phyloP scores from a whole-genome alignment of 2,888 invertebrate species.

The Torymus tubicola region DNA sequence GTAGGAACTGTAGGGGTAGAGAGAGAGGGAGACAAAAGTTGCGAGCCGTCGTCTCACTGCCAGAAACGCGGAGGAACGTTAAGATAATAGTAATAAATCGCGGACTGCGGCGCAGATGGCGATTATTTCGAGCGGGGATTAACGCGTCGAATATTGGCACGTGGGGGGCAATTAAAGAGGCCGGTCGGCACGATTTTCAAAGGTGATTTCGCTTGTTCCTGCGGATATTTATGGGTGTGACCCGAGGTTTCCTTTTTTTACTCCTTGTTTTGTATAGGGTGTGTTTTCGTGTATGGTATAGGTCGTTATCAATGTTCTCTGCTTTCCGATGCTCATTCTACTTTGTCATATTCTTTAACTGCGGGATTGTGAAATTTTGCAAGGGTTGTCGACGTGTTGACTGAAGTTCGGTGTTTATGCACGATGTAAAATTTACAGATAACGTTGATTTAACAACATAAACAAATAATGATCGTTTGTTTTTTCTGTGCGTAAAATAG shows the following conservation, averaged over 20 bases:
- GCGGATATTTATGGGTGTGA: neutral
- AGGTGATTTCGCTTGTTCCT: neutral
- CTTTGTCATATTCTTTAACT: no score
- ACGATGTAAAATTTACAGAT: no score
- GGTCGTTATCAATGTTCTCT: no score
- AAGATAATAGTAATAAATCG: slow-evolving; percentile 45
- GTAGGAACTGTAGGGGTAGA: neutral
- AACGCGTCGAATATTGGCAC: slow-evolving; percentile 5
- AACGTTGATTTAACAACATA: no score
- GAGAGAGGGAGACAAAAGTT: slow-evolving; percentile 7
- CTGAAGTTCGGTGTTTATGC: no score
- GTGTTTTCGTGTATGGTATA: no score
- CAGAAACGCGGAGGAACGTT: slow-evolving; percentile 20
- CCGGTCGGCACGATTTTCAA: neutral
- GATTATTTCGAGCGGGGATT: slow-evolving; percentile 22
- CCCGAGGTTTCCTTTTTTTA: neutral
- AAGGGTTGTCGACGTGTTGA: no score
- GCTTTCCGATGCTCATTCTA: no score
- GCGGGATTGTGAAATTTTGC: no score
- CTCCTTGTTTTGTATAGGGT: no score
- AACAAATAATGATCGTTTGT: no score
- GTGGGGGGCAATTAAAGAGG: neutral
- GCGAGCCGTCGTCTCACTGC: slow-evolving; percentile 29
- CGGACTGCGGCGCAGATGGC: slow-evolving; percentile 19
- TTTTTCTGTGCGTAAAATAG: no score